Evolutionary conservation across 1,140 invertebrate genomes (phyloP), one percentile per base, ranked within the genome.

Genomic region (Halesus radiatus): DNA sequence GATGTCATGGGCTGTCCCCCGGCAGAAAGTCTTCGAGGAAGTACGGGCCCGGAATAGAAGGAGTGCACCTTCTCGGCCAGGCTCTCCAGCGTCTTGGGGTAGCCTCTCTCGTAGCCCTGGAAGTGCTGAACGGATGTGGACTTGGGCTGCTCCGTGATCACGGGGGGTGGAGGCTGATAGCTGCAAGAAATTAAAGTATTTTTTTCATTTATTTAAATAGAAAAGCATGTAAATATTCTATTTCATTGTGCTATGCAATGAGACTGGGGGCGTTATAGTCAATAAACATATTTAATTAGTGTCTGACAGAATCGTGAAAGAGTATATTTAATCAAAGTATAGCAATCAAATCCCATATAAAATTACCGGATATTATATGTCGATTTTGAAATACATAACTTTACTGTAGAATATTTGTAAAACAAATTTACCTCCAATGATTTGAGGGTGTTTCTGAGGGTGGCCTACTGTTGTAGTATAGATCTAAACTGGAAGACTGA

Each of bases 51-150:
- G 85, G 92, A 93, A 87, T 95, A 95, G 87, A 95, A 95, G 60
- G 95, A 95, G 86, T 97, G 95, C 66, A 96, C 95, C 90, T 97
- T 96, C 87, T 97, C 96, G 0, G 96, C 96, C 3, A 97, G 90
- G 85, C 95, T 97, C 86, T 97, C 96, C 68, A 97, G 86, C 0
- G 96, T 97, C 85, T 97, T 96, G n/a, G 96, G 95, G 87, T 97
- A 97, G 18, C 93, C 93, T 37, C 95, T 92, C 85, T 96, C 95
- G 82, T 92, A 93, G 4, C 92, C 92, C 80, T 95, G 95, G 86
- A 96, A 96, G 84, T 95, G 94, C 56, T 95, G 94, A 60, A 94
- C 92, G n/a, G 72, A 75, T 26, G 90, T 88, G 1, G 93, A 92
- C 85, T 96, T 96, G 0, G 96, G 95, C 85, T 97, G 96, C 86